A percentile compares a stretch with the other conserved stretches of the same genome.
Conservation (phyloP, 2,113 vertebrate genomes). For the Anguilla rostrata region DNA sequence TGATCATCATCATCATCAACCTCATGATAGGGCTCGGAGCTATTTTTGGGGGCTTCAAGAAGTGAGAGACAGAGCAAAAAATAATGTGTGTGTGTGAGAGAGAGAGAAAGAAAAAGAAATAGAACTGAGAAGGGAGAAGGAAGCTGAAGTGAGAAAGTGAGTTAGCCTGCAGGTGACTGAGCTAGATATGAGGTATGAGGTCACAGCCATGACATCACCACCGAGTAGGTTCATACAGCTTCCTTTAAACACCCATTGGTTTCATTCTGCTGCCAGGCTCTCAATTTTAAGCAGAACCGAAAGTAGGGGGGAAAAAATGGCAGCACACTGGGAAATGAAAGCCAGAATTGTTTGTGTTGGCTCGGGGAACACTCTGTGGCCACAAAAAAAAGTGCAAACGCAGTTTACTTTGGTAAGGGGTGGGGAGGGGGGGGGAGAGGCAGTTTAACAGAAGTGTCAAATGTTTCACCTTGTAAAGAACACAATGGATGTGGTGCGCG, state of each 20-base stretch:
- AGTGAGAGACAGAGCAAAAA: slow-evolving; percentile 28
- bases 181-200: background rate
- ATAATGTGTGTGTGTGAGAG: background rate
- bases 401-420: slow-evolving; percentile 40
- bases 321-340: slow-evolving; percentile 54
- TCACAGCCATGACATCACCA: slow-evolving; percentile 20
- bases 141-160: background rate
- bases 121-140: background rate
- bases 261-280: slow-evolving; percentile 22
- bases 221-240: background rate
- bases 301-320: slow-evolving; percentile 36
- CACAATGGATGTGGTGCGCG: slow-evolving; percentile 51
- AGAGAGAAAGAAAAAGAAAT: background rate
- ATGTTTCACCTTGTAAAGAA: slow-evolving; percentile 57
- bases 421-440: background rate
- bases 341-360: slow-evolving; percentile 56
- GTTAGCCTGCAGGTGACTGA: background rate
- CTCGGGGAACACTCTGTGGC: slow-evolving; percentile 35
- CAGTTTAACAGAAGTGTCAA: slow-evolving; percentile 45
- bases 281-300: slow-evolving; percentile 33
- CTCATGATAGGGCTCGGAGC: background rate
- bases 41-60: background rate
- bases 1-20: slow-evolving; percentile 7
- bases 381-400: slow-evolving; percentile 50
- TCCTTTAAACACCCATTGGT: slow-evolving; percentile 39